Percentiles rank a stretch among this genome's conserved stretches.
phyloP scores from a whole-genome alignment of 2,113 vertebrate genomes.

The Pomatorhinus ruficollis region DNA sequence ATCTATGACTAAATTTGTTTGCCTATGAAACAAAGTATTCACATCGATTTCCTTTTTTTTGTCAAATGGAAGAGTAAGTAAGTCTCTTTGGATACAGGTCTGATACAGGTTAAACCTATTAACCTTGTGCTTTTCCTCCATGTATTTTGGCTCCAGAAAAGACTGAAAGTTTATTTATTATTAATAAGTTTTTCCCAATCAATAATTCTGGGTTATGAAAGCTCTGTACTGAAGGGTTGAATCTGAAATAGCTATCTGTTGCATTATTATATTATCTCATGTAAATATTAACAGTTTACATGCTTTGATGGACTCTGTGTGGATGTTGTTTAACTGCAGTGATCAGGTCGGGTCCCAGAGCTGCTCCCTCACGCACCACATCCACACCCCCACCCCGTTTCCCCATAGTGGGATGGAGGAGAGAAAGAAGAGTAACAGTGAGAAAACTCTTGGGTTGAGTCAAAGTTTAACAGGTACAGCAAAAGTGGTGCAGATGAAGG shows the following conservation, averaged over 20 bases:
- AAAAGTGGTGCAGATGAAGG: neutral
- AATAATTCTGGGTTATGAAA: neutral
- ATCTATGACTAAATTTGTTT: neutral
- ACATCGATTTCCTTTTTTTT: neutral
- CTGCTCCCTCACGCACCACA: neutral
- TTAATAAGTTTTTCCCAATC: neutral
- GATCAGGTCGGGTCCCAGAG: neutral
- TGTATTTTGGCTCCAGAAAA: neutral
- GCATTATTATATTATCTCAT: neutral
- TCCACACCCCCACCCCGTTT: fast-evolving
- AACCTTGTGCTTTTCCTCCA: neutral
- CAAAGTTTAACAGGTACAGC: neutral
- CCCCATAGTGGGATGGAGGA: fast-evolving
- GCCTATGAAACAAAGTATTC: neutral
- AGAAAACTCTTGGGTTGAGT: neutral
- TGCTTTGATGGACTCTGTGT: neutral
- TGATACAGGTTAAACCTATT: neutral
- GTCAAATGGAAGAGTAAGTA: neutral
- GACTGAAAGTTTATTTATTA: neutral
- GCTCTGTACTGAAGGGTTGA: neutral
- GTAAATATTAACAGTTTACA: neutral
- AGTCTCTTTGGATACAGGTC: neutral
- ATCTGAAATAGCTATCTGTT: neutral
- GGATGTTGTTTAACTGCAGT: neutral
- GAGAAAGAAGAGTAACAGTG: neutral